These are phyloP conservation scores for Archivesica marissinica DNA, from an alignment of 1,140 invertebrate genomes.

Conservation along the genomic window DNA sequence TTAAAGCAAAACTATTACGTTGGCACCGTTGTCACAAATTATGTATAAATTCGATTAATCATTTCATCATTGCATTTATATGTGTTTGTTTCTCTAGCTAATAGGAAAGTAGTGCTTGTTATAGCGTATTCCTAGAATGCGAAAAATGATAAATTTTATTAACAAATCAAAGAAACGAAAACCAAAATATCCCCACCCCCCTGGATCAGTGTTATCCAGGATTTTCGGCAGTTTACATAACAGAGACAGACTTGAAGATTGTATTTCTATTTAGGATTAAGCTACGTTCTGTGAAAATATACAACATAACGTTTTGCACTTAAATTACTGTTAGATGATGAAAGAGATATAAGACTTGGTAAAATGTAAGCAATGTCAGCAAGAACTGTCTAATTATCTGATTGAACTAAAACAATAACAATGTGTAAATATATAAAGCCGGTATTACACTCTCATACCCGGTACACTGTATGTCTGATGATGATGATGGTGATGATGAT, in stretches of 20 bases:
- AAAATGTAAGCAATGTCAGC: conserved; percentile 38
- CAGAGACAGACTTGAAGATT: conserved; percentile 25
- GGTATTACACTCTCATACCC: background rate
- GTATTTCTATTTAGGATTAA: conserved; percentile 30
- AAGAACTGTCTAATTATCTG: conserved; percentile 26
- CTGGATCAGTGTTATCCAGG: conserved; percentile 12
- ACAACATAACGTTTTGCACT: conserved; percentile 39
- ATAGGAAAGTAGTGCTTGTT: no score
- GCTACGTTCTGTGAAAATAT: conserved; percentile 16
- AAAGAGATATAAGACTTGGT: conserved; percentile 45
- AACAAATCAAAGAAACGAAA: conserved; percentile 17
- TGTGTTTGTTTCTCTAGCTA: no score
- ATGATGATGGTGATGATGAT: background rate
- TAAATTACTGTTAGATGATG: conserved; percentile 44
- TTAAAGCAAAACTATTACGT: no score
- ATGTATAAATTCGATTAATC: no score
- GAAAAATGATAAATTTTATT: background rate
- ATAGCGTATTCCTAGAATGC: conserved; percentile 5
- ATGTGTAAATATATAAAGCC: background rate
- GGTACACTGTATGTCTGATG: background rate
- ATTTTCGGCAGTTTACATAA: conserved; percentile 33
- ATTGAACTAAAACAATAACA: conserved; percentile 25
- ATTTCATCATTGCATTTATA: no score
- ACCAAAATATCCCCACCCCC: conserved; percentile 36
- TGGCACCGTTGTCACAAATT: no score